Percentiles rank a stretch among this genome's conserved stretches.
phyloP scores from a whole-genome alignment of 2,888 invertebrate genomes.

The Leucophenga montana region DNA sequence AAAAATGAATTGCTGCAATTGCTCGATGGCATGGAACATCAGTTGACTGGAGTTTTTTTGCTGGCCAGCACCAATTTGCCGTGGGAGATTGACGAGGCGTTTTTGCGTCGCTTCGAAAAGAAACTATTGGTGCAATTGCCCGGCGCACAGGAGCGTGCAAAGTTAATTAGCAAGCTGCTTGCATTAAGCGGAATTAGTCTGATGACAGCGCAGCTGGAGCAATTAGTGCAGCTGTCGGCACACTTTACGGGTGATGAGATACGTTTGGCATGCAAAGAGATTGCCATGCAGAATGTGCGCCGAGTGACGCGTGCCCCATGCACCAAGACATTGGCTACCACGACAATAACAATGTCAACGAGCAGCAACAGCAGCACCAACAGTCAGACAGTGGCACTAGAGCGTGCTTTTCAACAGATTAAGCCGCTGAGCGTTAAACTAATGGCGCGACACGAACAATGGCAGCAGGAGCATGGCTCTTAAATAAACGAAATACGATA shows the following conservation, averaged over 20 bases:
- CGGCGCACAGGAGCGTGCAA: constrained; percentile 77
- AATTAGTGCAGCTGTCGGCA: constrained; percentile 77
- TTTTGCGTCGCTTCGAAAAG: constrained; percentile 90
- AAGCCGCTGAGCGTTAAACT: constrained; percentile 75
- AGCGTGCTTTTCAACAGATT: constrained; percentile 65
- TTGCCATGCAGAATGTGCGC: constrained; percentile 86
- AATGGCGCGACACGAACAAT: constrained; percentile 77
- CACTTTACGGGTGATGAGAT: constrained; percentile 93
- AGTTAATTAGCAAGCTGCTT: constrained; percentile 80
- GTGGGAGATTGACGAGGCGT: constrained; percentile 93
- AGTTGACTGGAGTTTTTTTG: constrained; percentile 79
- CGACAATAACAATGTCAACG: neutral
- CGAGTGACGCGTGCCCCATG: constrained; percentile 72
- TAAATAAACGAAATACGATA: constrained; percentile 28
- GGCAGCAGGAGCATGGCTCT: constrained; percentile 78
- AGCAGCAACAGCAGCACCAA: constrained; percentile 14
- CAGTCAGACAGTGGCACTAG: constrained; percentile 39
- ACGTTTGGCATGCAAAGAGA: constrained; percentile 89
- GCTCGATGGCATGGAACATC: constrained; percentile 83
- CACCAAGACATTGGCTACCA: neutral
- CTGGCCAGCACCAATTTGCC: constrained; percentile 93
- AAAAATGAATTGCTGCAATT: constrained; percentile 91
- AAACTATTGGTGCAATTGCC: constrained; percentile 88
- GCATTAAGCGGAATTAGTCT: constrained; percentile 66
- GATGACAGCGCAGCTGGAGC: constrained; percentile 58